A percentile compares a stretch with the other conserved stretches of the same genome.
Conservation (phyloP, 2,888 invertebrate genomes). For the Sesia apiformis region DNA sequence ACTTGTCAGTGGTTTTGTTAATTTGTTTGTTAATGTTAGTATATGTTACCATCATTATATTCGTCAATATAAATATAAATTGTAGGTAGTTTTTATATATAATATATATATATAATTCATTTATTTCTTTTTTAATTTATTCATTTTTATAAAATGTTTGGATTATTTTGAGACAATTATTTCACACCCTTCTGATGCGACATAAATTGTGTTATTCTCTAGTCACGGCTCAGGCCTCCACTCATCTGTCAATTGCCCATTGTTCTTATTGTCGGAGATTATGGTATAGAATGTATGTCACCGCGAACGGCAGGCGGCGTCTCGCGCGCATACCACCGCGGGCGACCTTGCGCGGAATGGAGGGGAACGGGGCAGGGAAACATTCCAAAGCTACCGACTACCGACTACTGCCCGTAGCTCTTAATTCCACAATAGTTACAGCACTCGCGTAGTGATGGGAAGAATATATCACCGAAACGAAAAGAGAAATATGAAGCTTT, state of each 20-base stretch:
- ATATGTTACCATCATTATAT: too few species aligned
- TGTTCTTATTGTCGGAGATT: slow-evolving; percentile 7
- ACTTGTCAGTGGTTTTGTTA: too few species aligned
- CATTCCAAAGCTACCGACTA: slow-evolving; percentile 24
- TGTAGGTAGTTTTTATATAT: too few species aligned
- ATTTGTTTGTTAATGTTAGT: too few species aligned
- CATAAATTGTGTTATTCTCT: too few species aligned
- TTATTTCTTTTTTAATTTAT: too few species aligned
- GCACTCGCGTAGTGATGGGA: not conserved
- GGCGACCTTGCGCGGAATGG: slow-evolving; percentile 31
- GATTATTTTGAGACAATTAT: too few species aligned
- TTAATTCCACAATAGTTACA: not conserved
- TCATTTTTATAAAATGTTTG: too few species aligned
- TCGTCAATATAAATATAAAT: too few species aligned
- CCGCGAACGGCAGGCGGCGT: slow-evolving; percentile 6
- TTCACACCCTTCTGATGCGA: too few species aligned
- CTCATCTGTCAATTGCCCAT: slow-evolving; percentile 5
- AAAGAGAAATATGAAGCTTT: slow-evolving; percentile 8
- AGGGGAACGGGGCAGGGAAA: slow-evolving; percentile 10
- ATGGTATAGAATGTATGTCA: slow-evolving; percentile 3
- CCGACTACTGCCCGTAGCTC: not conserved
- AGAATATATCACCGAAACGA: slow-evolving; percentile 12
- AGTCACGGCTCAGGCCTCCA: too few species aligned
- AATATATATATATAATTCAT: too few species aligned
- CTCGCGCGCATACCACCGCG: slow-evolving; percentile 27